phyloP scores from a whole-genome alignment of 2,797 vertebrate species.

The Sciurus vulgaris region DNA sequence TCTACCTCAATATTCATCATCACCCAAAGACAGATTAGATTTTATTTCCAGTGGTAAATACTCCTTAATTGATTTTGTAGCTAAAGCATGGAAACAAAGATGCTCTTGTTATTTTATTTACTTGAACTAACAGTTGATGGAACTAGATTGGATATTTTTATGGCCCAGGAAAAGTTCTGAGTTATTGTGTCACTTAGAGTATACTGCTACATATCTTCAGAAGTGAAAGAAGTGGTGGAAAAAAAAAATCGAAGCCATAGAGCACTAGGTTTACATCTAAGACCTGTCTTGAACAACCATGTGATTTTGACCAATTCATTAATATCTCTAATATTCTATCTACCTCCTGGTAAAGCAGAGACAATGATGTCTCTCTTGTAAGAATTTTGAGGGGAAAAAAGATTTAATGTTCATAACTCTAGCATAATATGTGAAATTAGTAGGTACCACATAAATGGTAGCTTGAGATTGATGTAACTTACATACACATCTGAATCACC shows the following conservation, averaged over 20 bases:
- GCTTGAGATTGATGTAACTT: neutral
- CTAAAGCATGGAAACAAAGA: constrained; percentile 4
- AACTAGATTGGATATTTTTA: constrained; percentile 55
- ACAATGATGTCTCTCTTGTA: neutral
- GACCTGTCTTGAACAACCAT: neutral
- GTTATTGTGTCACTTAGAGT: neutral
- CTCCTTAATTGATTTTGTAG: constrained; percentile 43
- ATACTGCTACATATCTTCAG: neutral
- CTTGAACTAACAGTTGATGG: constrained; percentile 38
- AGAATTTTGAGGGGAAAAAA: neutral
- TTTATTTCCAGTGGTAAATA: constrained; percentile 51
- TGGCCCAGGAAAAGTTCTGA: constrained; percentile 36
- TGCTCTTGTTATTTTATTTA: constrained; percentile 61
- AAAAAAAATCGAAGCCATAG: constrained; percentile 18
- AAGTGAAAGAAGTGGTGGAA: neutral
- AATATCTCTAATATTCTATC: neutral
- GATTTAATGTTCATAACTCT: neutral
- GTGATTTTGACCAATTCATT: constrained; percentile 7
- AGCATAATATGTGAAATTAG: neutral
- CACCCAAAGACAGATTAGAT: constrained; percentile 44
- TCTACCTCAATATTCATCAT: constrained; percentile 1
- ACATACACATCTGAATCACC: neutral
- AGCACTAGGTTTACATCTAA: neutral
- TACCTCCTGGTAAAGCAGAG: neutral
- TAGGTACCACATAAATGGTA: neutral